Percentiles rank a stretch among this genome's conserved stretches.
phyloP scores from a whole-genome alignment of 2,113 vertebrate genomes.

The Muntiacus muntjak region DNA sequence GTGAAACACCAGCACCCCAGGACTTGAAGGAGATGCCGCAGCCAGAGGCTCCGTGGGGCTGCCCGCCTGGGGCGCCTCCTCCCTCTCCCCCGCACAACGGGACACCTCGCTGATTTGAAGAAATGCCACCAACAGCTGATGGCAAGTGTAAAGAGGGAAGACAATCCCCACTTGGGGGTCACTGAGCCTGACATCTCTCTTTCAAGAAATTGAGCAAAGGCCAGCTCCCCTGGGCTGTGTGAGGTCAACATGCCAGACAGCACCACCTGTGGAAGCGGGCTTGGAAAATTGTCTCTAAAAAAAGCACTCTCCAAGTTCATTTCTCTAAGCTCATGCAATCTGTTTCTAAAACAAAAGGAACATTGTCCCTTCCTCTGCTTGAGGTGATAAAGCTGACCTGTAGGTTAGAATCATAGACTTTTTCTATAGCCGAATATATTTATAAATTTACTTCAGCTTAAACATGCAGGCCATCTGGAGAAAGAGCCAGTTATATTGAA shows the following conservation, averaged over 20 bases:
- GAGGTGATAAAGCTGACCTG: neutral
- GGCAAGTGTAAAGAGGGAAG: neutral
- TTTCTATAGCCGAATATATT: neutral
- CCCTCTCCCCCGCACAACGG: neutral
- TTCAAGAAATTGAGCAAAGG: slow-evolving; percentile 22
- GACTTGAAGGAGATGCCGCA: neutral
- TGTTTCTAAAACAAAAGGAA: slow-evolving; percentile 21
- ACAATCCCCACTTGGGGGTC: neutral
- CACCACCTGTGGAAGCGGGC: neutral
- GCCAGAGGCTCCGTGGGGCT: neutral
- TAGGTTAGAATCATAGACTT: neutral
- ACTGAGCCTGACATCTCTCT: slow-evolving; percentile 4
- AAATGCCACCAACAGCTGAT: slow-evolving; percentile 36
- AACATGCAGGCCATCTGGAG: neutral
- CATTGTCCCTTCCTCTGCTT: neutral
- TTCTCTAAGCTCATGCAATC: neutral
- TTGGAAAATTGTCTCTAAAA: slow-evolving; percentile 2
- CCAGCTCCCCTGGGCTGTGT: neutral
- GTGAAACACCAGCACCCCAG: neutral
- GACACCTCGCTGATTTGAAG: slow-evolving; percentile 65
- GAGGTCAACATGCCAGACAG: neutral
- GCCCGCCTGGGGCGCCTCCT: neutral
- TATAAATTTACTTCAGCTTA: neutral
- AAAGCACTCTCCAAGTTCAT: neutral
- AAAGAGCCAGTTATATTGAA: neutral